Evolutionary conservation across 2,113 vertebrate species (phyloP), one percentile per base, ranked within the genome.

Genomic region (Rhizomys pruinosus): DNA sequence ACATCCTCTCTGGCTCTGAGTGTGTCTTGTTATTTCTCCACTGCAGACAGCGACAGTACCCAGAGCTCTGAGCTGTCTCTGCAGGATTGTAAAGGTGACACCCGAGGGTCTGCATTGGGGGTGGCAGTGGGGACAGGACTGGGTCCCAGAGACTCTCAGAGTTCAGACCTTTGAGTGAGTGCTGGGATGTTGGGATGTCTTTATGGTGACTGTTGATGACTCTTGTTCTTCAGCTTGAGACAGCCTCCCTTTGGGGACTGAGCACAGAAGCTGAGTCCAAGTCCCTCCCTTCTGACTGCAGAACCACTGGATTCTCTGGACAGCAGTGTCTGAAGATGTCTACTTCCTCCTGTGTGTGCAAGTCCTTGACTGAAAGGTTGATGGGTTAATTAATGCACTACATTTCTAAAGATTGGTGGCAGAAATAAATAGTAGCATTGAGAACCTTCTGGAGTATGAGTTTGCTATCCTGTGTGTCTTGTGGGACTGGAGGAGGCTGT

Each of bases 21-120:
- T 63, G n/a, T n/a, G n/a, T n/a, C n/a, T n/a, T n/a, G n/a, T n/a
- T n/a, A n/a, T n/a, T n/a, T n/a, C n/a, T n/a, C n/a, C n/a, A n/a
- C n/a, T n/a, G n/a, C n/a, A n/a, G 87, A 1, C 2, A 7, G 1
- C 0, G 12, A 87, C 44, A 37, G 32, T 72, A 0, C 2, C 23
- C 12, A 52, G 32, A 9, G 20, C 22, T 88, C 66, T 71, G 52
- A 55, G 15, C 19, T 22, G 1, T 34, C 39, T 96, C 92, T 55
- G 8, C 2, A 0, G 0, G 7, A 0, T 81, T 17, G 1, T 59
- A 73, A 69, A 78, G 17, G 64, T 96, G 20, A 96, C 73, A 68
- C 34, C 8, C 63, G 25, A 15, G 59, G 15, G 0, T 34, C 32
- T 84, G 34, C 20, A 2, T 0, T 15, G 15, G 13, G 55, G 5